Conservation (phyloP, 1,140 invertebrate genomes). For the Drosophila lowei region DNA sequence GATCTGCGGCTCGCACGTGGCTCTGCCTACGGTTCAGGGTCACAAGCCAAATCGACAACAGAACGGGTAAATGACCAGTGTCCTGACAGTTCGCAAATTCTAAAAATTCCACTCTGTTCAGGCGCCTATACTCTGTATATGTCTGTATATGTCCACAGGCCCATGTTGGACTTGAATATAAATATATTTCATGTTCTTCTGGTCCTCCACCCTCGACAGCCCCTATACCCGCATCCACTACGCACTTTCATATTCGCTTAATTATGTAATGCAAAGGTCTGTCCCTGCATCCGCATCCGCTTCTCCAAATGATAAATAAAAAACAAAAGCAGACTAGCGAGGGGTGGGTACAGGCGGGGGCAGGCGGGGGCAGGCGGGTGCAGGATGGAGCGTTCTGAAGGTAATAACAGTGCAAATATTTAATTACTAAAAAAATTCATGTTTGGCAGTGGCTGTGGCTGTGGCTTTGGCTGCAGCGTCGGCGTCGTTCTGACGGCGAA, state of each 20-base stretch:
- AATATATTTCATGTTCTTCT: not conserved
- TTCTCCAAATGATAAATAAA: slow-evolving; percentile 31
- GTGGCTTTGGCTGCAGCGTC: not conserved
- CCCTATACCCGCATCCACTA: slow-evolving; percentile 32
- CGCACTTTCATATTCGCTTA: slow-evolving; percentile 52
- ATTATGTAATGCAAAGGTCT: slow-evolving; percentile 41
- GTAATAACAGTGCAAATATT: slow-evolving; percentile 53
- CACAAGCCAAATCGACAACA: slow-evolving; percentile 31
- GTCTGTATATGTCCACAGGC: too few relatives aligned
- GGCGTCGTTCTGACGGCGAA: not conserved
- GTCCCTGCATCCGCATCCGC: not conserved
- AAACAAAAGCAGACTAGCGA: slow-evolving; percentile 15
- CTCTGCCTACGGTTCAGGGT: slow-evolving; percentile 32
- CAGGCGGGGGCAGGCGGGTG: too few relatives aligned
- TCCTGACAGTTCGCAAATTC: slow-evolving; percentile 1
- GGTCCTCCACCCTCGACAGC: not conserved
- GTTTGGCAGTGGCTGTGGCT: slow-evolving; percentile 12
- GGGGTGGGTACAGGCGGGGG: too few relatives aligned
- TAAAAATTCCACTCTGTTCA: not conserved
- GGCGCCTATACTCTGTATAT: too few relatives aligned
- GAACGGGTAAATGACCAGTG: slow-evolving; percentile 13
- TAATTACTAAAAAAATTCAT: slow-evolving; percentile 38
- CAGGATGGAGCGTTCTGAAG: slow-evolving; percentile 1
- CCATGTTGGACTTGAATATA: too few relatives aligned
- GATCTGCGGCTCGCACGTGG: too few relatives aligned